Percentiles rank a stretch among this genome's conserved stretches.
These are phyloP conservation scores for Cyphomyrus plagiostoma DNA, from an alignment of 2,113 vertebrate species.

Conservation along the genomic window DNA sequence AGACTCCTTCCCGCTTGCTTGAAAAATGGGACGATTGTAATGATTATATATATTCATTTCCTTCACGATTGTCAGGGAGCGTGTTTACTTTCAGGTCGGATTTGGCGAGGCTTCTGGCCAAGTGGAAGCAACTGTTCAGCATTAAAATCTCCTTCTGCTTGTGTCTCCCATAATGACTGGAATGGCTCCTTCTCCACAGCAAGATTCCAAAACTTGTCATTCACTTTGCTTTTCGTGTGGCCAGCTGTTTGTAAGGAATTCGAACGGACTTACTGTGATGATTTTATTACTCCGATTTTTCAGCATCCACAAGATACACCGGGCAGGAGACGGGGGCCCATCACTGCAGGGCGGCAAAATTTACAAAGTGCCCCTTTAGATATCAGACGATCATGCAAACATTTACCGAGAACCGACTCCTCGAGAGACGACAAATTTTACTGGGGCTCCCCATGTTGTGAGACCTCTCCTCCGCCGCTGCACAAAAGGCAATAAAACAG, in stretches of 20 bases:
- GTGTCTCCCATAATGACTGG: not conserved
- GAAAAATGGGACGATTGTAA: constrained; percentile 44
- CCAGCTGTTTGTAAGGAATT: not conserved
- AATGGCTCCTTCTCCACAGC: not conserved
- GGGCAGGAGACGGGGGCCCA: not conserved
- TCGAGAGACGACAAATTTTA: not conserved
- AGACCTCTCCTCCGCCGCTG: not conserved
- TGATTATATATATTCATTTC: constrained; percentile 37
- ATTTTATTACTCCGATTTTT: not conserved
- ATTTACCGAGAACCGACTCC: not conserved
- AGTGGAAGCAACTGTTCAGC: constrained; percentile 1
- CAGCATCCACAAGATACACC: not conserved
- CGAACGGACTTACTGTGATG: not conserved
- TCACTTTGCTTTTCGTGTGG: not conserved
- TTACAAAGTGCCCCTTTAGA: not conserved
- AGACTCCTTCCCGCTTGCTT: constrained; percentile 27
- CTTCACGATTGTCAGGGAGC: constrained; percentile 12
- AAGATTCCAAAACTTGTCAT: not conserved
- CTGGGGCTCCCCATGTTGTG: not conserved
- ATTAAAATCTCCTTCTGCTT: constrained; percentile 9
- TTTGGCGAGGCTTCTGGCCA: constrained; percentile 17
- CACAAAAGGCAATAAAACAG: not conserved
- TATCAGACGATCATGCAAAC: not conserved
- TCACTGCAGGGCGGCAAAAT: not conserved
- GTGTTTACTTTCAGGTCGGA: constrained; percentile 23